Evolutionary conservation across 2,888 invertebrate species (phyloP).

Genomic region (Heliconius hortense): DNA sequence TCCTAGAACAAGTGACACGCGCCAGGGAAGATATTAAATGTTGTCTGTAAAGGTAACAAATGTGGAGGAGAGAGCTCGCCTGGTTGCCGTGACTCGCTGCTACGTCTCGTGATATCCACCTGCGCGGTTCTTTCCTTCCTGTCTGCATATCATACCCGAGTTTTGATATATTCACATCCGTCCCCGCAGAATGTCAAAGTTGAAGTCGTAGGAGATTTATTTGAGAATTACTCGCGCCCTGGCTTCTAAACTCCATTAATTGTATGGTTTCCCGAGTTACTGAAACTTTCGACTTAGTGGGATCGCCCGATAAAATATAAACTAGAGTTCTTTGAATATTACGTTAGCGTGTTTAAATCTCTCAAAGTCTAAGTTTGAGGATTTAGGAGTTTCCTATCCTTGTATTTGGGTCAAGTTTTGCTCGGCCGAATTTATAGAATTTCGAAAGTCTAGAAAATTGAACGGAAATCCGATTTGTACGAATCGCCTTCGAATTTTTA

Average conservation of each 20-base stretch:
- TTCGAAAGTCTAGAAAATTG: constrained; percentile 75
- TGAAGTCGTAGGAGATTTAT: constrained; percentile 35
- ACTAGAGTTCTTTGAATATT: constrained; percentile 58
- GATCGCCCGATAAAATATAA: constrained; percentile 42
- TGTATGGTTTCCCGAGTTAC: constrained; percentile 10
- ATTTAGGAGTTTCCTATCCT: constrained; percentile 60
- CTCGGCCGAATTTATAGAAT: constrained; percentile 60
- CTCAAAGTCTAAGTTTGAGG: constrained; percentile 62
- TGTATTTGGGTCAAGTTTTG: constrained; percentile 66
- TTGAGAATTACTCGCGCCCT: constrained; percentile 24
- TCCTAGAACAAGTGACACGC: constrained; percentile 63
- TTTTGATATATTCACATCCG: constrained; percentile 47
- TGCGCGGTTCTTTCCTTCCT: constrained; percentile 61
- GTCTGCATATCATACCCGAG: constrained; percentile 54
- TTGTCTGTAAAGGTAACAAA: constrained; percentile 72
- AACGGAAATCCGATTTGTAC: constrained; percentile 75
- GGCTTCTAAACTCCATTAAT: constrained; percentile 20
- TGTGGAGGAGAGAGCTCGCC: constrained; percentile 52
- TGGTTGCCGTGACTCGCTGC: constrained; percentile 38
- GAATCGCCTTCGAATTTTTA: constrained; percentile 42
- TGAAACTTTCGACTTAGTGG: constrained; percentile 29
- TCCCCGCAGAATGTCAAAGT: constrained; percentile 31
- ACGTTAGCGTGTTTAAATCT: constrained; percentile 65
- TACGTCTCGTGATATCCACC: constrained; percentile 63
- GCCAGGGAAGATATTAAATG: constrained; percentile 66